Evolutionary conservation across 2,888 invertebrate species (phyloP).

Genomic region (Hirtodrosophila trivittata): DNA sequence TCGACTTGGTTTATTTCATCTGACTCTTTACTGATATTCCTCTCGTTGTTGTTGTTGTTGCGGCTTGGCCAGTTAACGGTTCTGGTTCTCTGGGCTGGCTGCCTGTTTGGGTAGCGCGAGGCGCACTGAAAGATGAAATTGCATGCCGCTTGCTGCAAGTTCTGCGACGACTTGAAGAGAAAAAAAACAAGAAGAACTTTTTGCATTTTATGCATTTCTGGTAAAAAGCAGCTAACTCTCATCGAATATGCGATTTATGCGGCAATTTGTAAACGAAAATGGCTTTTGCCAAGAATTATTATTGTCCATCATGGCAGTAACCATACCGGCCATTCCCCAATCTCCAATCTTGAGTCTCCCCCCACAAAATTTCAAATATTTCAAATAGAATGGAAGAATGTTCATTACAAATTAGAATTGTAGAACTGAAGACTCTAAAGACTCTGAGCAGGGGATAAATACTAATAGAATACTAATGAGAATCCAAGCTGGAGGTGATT

Average conservation of each 20-base stretch:
- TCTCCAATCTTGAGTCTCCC: conserved; percentile 2
- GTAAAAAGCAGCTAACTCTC: conserved; percentile 58
- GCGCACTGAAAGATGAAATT: conserved; percentile 47
- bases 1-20: conserved; percentile 75
- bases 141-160: conserved; percentile 33
- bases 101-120: conserved; percentile 38
- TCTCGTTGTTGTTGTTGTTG: conserved; percentile 29
- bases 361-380: conserved; percentile 49
- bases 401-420: too few relatives aligned
- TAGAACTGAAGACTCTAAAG: too few relatives aligned
- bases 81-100: conserved; percentile 44
- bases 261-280: conserved; percentile 79
- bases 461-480: neutral
- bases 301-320: conserved; percentile 75
- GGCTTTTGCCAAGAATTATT: conserved; percentile 79
- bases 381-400: too few relatives aligned
- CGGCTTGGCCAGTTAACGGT: conserved; percentile 67
- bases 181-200: conserved; percentile 22
- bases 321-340: conserved; percentile 22
- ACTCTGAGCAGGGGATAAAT: too few relatives aligned
- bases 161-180: conserved; percentile 16
- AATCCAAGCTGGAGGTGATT: too few relatives aligned
- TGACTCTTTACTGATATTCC: conserved; percentile 33
- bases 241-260: conserved; percentile 80
- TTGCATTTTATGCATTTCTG: conserved; percentile 65